Percentiles rank a stretch among this genome's conserved stretches.
Conservation (phyloP, 1,140 invertebrate genomes). For the Mizuhopecten yessoensis region DNA sequence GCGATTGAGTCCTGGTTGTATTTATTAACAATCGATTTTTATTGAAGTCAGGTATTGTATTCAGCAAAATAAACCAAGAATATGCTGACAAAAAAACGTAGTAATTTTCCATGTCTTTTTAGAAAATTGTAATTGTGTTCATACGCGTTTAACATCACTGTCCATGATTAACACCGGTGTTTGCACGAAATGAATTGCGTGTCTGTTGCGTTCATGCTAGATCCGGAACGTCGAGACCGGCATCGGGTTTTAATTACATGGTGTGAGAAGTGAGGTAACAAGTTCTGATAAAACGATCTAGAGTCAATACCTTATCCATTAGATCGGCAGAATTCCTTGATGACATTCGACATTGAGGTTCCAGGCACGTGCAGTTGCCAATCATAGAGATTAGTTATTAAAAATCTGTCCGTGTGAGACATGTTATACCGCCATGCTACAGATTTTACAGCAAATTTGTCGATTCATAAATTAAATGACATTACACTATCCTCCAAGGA, state of each 20-base stretch:
- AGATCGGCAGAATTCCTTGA: not conserved
- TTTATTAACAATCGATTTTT: no score
- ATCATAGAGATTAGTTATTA: not conserved
- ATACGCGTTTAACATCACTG: not conserved
- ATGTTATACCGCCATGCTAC: not conserved
- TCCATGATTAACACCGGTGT: not conserved
- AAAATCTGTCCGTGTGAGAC: not conserved
- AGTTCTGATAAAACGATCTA: not conserved
- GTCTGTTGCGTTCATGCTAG: not conserved
- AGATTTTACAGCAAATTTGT: not conserved
- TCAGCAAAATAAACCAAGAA: no score
- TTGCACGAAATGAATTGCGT: not conserved
- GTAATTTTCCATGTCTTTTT: no score
- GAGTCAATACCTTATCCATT: not conserved
- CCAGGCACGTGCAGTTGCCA: not conserved
- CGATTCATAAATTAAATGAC: constrained; percentile 9
- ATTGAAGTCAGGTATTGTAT: no score
- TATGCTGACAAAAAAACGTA: no score
- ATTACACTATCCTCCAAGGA: not conserved
- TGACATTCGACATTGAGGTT: not conserved
- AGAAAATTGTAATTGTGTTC: no score
- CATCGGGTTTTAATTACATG: constrained; percentile 6
- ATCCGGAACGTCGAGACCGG: not conserved
- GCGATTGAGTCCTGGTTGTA: no score
- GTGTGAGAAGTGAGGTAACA: not conserved